Conservation (phyloP, 1,140 invertebrate species). For the Planococcus citri region DNA sequence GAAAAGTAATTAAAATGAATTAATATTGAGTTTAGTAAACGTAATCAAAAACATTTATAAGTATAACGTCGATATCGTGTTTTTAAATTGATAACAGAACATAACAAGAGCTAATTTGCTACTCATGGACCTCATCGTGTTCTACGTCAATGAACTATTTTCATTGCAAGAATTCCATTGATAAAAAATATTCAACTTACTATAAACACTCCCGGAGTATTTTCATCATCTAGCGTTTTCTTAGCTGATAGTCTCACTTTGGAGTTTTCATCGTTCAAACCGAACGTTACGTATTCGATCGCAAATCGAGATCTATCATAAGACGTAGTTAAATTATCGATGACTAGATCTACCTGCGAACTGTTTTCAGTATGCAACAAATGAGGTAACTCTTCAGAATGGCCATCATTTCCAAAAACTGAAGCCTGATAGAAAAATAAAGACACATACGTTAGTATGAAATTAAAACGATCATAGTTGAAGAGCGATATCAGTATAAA, state of each 20-base stretch:
- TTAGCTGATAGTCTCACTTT: conserved; percentile 36
- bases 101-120: too few species aligned
- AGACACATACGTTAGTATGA: neutral
- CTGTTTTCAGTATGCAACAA: conserved; percentile 50
- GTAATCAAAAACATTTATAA: neutral
- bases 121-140: too few species aligned
- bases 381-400: conserved; percentile 41
- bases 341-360: conserved; percentile 45
- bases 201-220: conserved; percentile 56
- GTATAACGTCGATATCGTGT: too few species aligned
- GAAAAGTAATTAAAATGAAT: conserved; percentile 1
- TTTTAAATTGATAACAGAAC: too few species aligned
- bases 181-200: too few species aligned
- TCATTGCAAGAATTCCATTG: too few species aligned
- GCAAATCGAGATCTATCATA: conserved; percentile 45
- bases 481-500: neutral
- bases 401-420: conserved; percentile 39
- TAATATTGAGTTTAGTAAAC: neutral
- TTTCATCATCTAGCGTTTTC: conserved; percentile 54
- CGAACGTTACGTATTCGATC: conserved; percentile 41
- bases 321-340: conserved; percentile 41
- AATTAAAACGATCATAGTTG: neutral
- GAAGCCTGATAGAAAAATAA: conserved; percentile 35
- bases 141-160: too few species aligned
- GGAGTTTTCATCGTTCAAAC: conserved; percentile 33